Conservation (phyloP, 2,888 invertebrate genomes). For the Diploptera punctata region DNA sequence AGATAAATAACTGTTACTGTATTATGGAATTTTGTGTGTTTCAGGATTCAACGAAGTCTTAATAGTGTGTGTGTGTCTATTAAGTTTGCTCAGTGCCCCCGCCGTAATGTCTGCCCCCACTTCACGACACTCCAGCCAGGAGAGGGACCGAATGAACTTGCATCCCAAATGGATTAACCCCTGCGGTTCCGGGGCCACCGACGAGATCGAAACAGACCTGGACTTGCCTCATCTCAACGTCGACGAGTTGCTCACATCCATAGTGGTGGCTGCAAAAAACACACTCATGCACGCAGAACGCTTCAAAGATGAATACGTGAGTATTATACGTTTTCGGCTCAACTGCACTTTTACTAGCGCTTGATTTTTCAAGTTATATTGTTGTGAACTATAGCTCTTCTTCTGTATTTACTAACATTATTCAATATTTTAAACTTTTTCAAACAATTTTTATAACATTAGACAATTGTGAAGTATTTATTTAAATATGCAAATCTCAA, state of each 20-base stretch:
- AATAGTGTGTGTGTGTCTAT: conserved; percentile 54
- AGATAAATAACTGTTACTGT: no score
- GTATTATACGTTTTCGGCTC: no score
- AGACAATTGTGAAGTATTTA: no score
- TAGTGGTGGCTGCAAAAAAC: conserved; percentile 56
- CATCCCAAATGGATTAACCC: conserved; percentile 61
- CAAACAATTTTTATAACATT: no score
- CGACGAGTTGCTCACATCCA: conserved; percentile 54
- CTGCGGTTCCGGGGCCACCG: conserved; percentile 51
- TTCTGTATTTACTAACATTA: no score
- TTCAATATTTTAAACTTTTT: no score
- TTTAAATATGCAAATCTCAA: no score
- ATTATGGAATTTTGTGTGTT: no score
- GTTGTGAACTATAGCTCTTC: no score
- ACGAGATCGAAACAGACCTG: conserved; percentile 32
- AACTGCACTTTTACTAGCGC: no score
- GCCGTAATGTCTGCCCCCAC: conserved; percentile 53
- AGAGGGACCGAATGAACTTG: conserved; percentile 5
- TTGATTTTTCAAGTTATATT: no score
- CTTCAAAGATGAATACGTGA: conserved; percentile 59
- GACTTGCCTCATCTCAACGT: conserved; percentile 40
- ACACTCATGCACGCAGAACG: conserved; percentile 55
- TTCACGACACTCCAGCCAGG: neutral
- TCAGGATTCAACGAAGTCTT: conserved; percentile 58
- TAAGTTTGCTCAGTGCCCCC: conserved; percentile 52